Evolutionary conservation across 2,888 invertebrate species (phyloP), one percentile per base, ranked within the genome.

Genomic region (Ethmia dodecea): DNA sequence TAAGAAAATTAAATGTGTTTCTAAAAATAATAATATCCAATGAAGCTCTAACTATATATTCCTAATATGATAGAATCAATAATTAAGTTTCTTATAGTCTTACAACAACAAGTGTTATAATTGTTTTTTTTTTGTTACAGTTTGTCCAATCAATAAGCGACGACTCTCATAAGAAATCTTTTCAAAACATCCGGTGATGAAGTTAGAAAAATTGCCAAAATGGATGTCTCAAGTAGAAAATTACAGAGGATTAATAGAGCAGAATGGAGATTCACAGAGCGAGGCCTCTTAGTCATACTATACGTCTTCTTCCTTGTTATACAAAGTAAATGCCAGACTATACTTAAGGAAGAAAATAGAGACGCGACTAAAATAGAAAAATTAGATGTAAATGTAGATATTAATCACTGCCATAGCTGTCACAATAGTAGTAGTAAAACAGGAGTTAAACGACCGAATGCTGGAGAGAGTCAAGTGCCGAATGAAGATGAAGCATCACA

Each of bases 391-490:
- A 75, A 55, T 55, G 45, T 81, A 81, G 71, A 71, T 56, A 55
- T 57, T 72, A 79, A 59, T 52, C 52, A 68, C 58, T 84, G 86
- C 84, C 86, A 84, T 86, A 84, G 57, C 56, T 83, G 81, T 79
- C 63, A 65, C 55, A 62, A 45, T 73, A 79, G 65, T 72, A 72
- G 46, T 68, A 70, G 53, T 48, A 52, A 55, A 52, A 42, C 52
- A 38, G 48, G 52, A 47, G 45, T 40, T 31, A n/a, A n/a, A n/a
- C n/a, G n/a, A n/a, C n/a, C n/a, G n/a, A n/a, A n/a, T n/a, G n/a
- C n/a, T n/a, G 46, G 49, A 28, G 51, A 50, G 24, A 42, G 50
- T 36, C 43, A 50, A 35, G 48, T 53, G 39, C 47, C 43, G 12
- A 48, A 50, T 15, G 48, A 54, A 38, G 47, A 45, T 12, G 35